A percentile compares a stretch with the other conserved stretches of the same genome.
Conservation (phyloP, 2,888 invertebrate genomes). For the Drosophila silvestris region DNA sequence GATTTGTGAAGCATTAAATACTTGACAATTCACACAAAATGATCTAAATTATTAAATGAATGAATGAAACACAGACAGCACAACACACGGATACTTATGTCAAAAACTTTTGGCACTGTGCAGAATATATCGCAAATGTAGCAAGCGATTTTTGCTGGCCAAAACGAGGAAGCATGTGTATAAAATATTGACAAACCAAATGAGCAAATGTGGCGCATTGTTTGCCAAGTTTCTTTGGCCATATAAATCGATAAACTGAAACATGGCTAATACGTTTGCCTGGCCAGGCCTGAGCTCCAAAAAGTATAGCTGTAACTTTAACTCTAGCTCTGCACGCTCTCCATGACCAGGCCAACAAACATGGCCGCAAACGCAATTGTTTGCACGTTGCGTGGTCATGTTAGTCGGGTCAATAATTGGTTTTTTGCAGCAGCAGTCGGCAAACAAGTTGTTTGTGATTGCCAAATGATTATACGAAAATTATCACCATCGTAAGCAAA, state of each 20-base stretch:
- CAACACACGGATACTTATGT: constrained; percentile 45
- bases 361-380: constrained; percentile 72
- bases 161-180: constrained; percentile 47
- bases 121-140: constrained; percentile 62
- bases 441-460: constrained; percentile 76
- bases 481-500: constrained; percentile 52
- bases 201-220: constrained; percentile 70
- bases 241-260: constrained; percentile 69
- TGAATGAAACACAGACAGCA: constrained; percentile 1
- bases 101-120: constrained; percentile 65
- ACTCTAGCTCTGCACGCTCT: constrained; percentile 1
- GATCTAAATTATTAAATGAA: constrained; percentile 67
- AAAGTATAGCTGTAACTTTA: neutral
- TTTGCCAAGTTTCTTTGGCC: constrained; percentile 46
- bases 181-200: constrained; percentile 72
- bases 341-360: constrained; percentile 32
- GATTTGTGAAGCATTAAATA: constrained; percentile 49
- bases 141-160: constrained; percentile 42
- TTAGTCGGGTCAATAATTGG: constrained; percentile 75
- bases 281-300: constrained; percentile 3
- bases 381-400: constrained; percentile 78
- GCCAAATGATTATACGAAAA: constrained; percentile 75
- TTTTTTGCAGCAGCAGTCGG: constrained; percentile 55
- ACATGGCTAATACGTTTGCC: constrained; percentile 70
- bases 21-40: constrained; percentile 40